Percentiles rank a stretch among this genome's conserved stretches.
Conservation (phyloP, 2,888 invertebrate genomes). For the Trichopria drosophilae region DNA sequence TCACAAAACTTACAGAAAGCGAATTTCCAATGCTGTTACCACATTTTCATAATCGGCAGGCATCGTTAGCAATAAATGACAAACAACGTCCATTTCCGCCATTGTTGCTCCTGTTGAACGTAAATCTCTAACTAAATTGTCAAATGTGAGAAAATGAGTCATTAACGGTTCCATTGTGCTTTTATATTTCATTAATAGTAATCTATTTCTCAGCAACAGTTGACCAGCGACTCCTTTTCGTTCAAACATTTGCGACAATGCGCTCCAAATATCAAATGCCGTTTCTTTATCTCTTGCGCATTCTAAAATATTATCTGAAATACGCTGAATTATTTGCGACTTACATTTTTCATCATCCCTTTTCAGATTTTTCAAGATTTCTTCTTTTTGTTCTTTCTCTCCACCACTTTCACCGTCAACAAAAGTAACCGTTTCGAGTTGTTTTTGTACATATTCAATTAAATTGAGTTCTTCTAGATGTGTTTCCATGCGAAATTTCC, state of each 20-base stretch:
- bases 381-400: neutral
- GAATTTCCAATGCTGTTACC: conserved; percentile 38
- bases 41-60: conserved; percentile 36
- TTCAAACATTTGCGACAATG: conserved; percentile 34
- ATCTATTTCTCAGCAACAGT: conserved; percentile 37
- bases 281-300: conserved; percentile 40
- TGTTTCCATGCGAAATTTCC: conserved; percentile 35
- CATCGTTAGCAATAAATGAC: conserved; percentile 37
- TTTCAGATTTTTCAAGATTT: conserved; percentile 4
- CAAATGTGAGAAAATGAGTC: conserved; percentile 36
- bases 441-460: conserved; percentile 14
- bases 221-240: conserved; percentile 41
- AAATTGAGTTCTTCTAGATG: conserved; percentile 22
- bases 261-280: conserved; percentile 37
- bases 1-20: no score
- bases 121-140: conserved; percentile 37
- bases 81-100: conserved; percentile 34
- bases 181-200: conserved; percentile 31
- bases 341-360: conserved; percentile 35
- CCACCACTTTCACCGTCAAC: neutral
- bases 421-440: no score
- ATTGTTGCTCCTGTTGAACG: conserved; percentile 34
- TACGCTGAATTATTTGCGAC: conserved; percentile 38
- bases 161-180: conserved; percentile 17
- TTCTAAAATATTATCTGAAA: conserved; percentile 42